phyloP scores from a whole-genome alignment of 2,113 vertebrate genomes.

The Alethe castanea region DNA sequence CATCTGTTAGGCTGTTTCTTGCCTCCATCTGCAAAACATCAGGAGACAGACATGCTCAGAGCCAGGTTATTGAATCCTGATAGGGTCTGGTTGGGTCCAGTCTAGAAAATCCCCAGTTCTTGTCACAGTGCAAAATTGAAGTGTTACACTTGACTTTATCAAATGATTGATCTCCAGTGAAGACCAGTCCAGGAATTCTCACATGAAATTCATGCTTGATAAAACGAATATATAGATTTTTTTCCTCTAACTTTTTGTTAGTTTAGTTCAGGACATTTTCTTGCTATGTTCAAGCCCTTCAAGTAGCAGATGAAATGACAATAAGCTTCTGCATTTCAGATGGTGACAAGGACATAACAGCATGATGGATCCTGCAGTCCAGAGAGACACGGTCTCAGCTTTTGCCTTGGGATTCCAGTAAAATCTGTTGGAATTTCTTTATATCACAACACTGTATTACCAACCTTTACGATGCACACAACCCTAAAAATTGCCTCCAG shows the following conservation, averaged over 20 bases:
- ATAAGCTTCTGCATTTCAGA: not conserved
- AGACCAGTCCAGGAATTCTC: not conserved
- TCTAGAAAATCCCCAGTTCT: not conserved
- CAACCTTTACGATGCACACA: not conserved
- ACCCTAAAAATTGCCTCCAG: not conserved
- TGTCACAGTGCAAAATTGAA: not conserved
- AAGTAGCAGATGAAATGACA: not conserved
- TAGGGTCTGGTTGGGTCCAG: not conserved
- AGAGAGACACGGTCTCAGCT: not conserved
- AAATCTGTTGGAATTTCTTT: not conserved
- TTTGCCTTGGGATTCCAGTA: not conserved
- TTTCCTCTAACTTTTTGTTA: not conserved
- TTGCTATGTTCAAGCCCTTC: not conserved
- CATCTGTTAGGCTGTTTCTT: not conserved
- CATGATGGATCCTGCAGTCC: not conserved
- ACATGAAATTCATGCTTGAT: not conserved
- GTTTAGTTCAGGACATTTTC: not conserved
- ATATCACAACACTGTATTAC: not conserved
- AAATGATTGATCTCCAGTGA: slow-evolving; percentile 19
- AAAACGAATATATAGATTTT: not conserved
- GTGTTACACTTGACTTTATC: not conserved
- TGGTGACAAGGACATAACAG: not conserved
- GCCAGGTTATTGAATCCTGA: not conserved
- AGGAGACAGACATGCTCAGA: not conserved
- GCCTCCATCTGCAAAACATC: not conserved